Evolutionary conservation across 2,888 invertebrate species (phyloP), one percentile per base, ranked within the genome.

Genomic region (Lymantria dispar): DNA sequence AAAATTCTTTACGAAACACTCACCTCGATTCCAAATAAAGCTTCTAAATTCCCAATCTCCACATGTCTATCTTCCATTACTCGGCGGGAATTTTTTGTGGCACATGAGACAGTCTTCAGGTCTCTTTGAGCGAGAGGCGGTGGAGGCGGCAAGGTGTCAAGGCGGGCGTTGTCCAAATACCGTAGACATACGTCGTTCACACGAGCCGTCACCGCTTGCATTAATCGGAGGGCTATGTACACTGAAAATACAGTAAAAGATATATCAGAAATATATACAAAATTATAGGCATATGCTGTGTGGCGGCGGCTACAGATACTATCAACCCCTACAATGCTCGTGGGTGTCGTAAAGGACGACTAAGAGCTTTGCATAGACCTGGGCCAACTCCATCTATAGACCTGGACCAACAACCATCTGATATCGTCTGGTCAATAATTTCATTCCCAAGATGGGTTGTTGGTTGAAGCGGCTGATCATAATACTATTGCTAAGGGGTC

Each of bases 41-140:
- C 93, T 80, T 97, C 96, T 70, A 97, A 93, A 77, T 97, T 96
- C 45, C 96, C 95, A 54, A 98, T 92, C 70, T 96, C 94, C 3
- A 97, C 94, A 76, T 97, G 96, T 44, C 97, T 92, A 82, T 99
- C 98, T 85, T 99, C 98, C 98, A 98, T 98, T 76, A 93, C 95
- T 52, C 98, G 92, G 48, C 98, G 93, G 36, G 93, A 93, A 86
- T 98, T 98, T 85, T 95, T 97, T 30, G 95, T 93, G 47, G 96
- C 95, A 70, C 93, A 94, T 33, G 94, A 93, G 57, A 95, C 95
- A 67, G 90, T 81, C 83, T 85, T 83, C 54, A 87, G 78, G 57
- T 92, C 92, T 42, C 85, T 81, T 46, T 93, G 92, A 22, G 82
- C 80, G 42, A 85, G 85, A 48, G 93, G 92, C 50, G 93, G 93